These are phyloP conservation scores for Pachliopta kotzebuea DNA, from an alignment of 2,888 invertebrate species.

Conservation along the genomic window DNA sequence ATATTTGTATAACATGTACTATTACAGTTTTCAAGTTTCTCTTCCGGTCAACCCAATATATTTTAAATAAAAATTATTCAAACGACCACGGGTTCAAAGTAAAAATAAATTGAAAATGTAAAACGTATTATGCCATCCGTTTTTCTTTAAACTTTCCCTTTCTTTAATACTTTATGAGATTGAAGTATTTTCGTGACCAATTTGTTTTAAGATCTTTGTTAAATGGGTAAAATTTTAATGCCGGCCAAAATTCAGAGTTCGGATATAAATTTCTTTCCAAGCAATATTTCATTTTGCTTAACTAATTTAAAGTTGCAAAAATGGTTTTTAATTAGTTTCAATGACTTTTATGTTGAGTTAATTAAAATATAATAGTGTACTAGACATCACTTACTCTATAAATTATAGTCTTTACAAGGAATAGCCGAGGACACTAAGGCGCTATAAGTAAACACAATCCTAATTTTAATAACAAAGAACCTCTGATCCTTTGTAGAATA, in stretches of 20 bases:
- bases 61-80: too few relatives aligned
- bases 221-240: not conserved
- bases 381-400: too few relatives aligned
- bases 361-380: too few relatives aligned
- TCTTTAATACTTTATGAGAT: not conserved
- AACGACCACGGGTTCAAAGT: too few relatives aligned
- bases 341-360: too few relatives aligned
- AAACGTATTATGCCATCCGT: too few relatives aligned
- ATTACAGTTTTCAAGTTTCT: too few relatives aligned
- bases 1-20: too few relatives aligned
- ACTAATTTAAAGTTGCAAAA: not conserved
- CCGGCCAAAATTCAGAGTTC: not conserved
- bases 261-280: not conserved
- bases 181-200: too few relatives aligned
- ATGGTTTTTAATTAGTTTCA: not conserved
- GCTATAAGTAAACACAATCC: slow-evolving; percentile 45
- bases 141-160: not conserved
- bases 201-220: not conserved
- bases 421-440: slow-evolving; percentile 5
- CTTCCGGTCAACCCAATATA: too few relatives aligned
- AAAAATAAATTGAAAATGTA: too few relatives aligned
- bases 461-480: slow-evolving; percentile 73
- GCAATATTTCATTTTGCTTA: not conserved
- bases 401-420: not conserved
- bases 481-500: slow-evolving; percentile 63